These are phyloP conservation scores for Amphiprion percula DNA, from an alignment of 2,113 vertebrate genomes.

Conservation along the genomic window DNA sequence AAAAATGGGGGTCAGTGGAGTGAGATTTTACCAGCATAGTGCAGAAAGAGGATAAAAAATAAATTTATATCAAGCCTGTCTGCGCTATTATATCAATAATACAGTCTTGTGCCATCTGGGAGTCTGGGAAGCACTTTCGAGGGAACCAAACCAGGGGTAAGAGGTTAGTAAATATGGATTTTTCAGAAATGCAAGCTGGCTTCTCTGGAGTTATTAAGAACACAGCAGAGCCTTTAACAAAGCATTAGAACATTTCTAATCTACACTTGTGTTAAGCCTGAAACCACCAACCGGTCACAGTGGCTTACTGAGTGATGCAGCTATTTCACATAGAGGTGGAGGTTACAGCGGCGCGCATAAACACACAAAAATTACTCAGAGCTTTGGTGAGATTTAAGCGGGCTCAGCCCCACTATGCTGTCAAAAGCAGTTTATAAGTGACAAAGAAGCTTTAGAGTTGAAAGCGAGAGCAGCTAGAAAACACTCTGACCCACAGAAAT, in stretches of 20 bases:
- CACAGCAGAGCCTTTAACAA: slow-evolving; percentile 37
- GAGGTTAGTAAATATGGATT: slow-evolving; percentile 46
- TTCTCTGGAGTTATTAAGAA: slow-evolving; percentile 48
- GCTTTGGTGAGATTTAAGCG: slow-evolving; percentile 60
- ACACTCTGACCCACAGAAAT: slow-evolving; percentile 8
- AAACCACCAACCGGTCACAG: slow-evolving; percentile 23
- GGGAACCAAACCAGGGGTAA: slow-evolving; percentile 5
- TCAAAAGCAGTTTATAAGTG: slow-evolving; percentile 48
- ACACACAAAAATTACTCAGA: slow-evolving; percentile 46
- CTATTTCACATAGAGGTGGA: slow-evolving; percentile 29
- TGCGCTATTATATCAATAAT: slow-evolving; percentile 55
- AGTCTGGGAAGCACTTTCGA: slow-evolving; percentile 43
- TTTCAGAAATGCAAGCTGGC: slow-evolving; percentile 53
- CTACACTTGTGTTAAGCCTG: slow-evolving; percentile 55
- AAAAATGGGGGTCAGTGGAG: slow-evolving; percentile 49
- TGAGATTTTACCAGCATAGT: slow-evolving; percentile 1
- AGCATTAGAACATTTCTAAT: slow-evolving; percentile 57
- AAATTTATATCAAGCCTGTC: slow-evolving; percentile 30
- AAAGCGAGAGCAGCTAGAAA: slow-evolving; percentile 13
- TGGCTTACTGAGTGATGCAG: slow-evolving; percentile 20
- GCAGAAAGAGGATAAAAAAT: slow-evolving; percentile 8
- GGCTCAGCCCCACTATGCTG: slow-evolving; percentile 48
- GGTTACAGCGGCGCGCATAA: slow-evolving; percentile 47
- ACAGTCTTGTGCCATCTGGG: slow-evolving; percentile 49
- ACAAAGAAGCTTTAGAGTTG: slow-evolving; percentile 33